Conservation (phyloP, 2,888 invertebrate species). For the Scrobipalpa costella region DNA sequence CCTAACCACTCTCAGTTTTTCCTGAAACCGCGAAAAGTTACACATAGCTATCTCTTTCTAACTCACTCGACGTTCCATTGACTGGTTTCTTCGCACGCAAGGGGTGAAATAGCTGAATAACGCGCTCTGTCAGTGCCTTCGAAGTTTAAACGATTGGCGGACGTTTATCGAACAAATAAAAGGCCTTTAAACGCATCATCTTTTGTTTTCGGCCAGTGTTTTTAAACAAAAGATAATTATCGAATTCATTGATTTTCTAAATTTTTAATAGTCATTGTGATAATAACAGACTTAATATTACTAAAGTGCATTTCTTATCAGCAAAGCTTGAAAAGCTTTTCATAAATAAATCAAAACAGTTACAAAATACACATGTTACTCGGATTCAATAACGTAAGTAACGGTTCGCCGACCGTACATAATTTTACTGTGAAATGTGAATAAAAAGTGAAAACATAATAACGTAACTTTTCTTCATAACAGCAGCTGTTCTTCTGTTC, state of each 20-base stretch:
- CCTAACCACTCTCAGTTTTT: constrained; percentile 58
- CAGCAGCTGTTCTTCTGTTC: background rate
- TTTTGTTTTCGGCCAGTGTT: constrained; percentile 38
- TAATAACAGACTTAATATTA: background rate
- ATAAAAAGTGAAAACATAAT: constrained; percentile 43
- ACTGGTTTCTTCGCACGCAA: constrained; percentile 55
- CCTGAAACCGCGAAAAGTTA: constrained; percentile 56
- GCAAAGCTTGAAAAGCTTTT: background rate
- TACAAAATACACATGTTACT: constrained; percentile 27
- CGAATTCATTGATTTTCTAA: background rate
- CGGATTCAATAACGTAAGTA: constrained; percentile 35
- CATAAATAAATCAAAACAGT: constrained; percentile 17
- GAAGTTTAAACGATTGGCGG: constrained; percentile 68
- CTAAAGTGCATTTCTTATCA: background rate
- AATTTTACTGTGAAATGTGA: constrained; percentile 50
- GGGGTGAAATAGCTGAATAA: constrained; percentile 57
- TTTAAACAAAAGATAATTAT: constrained; percentile 35
- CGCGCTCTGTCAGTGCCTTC: constrained; percentile 66
- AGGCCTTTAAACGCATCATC: constrained; percentile 38
- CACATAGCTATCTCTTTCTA: constrained; percentile 56
- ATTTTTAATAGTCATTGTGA: constrained; percentile 13
- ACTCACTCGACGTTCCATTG: constrained; percentile 41
- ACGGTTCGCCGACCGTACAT: constrained; percentile 47
- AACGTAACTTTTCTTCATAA: constrained; percentile 28
- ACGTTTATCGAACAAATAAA: constrained; percentile 58